Evolutionary conservation across 1,140 invertebrate genomes (phyloP), one percentile per base, ranked within the genome.

Genomic region (Zaprionus inermis): DNA sequence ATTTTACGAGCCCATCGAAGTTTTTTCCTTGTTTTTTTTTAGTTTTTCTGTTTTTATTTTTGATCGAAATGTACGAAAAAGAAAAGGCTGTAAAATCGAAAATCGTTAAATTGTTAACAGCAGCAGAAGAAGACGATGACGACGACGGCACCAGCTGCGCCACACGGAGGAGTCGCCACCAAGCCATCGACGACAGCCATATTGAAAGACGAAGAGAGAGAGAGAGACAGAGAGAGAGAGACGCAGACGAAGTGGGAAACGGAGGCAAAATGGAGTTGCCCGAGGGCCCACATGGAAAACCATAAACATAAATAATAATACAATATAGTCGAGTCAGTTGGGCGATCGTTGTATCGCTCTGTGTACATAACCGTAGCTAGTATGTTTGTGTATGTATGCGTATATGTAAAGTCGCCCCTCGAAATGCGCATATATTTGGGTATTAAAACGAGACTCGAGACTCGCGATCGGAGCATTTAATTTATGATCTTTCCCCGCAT

Each of bases 241-340:
- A 14, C 16, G 32, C 24, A 22, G 44, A 46, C 9, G 44, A 14
- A 5, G 34, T 32, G 14, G 30, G 58, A 24, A 61, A 56, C 54
- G 58, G 71, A 56, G 72, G 79, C 73, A 88, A 86, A 88, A 86
- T 86, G 82, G 82, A 88, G 83, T 88, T 82, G 83, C 79, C 82
- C 12, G 20, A 41, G 78, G 82, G 66, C 55, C 49, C 72, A 41
- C 61, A 88, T 76, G 83, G 69, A 86, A 82, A 86, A 82, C 76
- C 83, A 88, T 83, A 86, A 86, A 88, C 83, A 86, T 86, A 86
- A 86, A 86, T 88, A 86, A 88, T 86, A 86, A 79, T 79, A 86
- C 82, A 86, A 88, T 83, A 88, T 88, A 69, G 64, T 44, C 28
- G 10, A 49, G 44, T 20, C 44, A 36, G 44, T 51, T 22, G 58